Evolutionary conservation across 2,888 invertebrate species (phyloP), one percentile per base, ranked within the genome.

Genomic region (Odontomyia ornata): DNA sequence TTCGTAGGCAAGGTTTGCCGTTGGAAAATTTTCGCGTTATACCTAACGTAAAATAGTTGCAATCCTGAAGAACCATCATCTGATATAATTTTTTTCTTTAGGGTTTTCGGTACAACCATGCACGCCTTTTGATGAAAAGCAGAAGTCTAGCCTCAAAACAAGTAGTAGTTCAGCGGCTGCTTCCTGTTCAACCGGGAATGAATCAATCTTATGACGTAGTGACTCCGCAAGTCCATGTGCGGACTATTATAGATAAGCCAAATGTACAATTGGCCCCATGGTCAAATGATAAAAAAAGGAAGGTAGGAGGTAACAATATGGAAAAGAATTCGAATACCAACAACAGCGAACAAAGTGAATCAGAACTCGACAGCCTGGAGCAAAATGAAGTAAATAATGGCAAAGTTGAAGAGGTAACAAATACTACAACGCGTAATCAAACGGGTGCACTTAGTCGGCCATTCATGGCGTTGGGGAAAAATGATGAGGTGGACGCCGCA

Each of bases 161-260:
- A 82, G 91, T 94, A 3, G 91, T 95, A 0, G 93, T 95, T 23
- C 94, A 94, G 85, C 88, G 95, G 5, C 89, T 93, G 82, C 87
- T 94, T 81, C 92, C 93, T 21, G 84, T 93, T 60, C 88, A 93
- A 81, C 91, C 93, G 18, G 81, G 82, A 13, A 75, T 80, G 18
- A 80, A 80, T 46, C 82, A 81, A n/a, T 76, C 81, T 5, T 84
- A 83, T 57, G 84, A 85, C 78, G 79, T 84, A 65, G 79, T 85
- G 4, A 82, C 82, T 60, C 52, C 60, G 4, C 60, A 73, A 36
- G 73, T 73, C 7, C 73, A 73, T 36, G 57, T 73, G n/a, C 57
- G 73, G 11, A 73, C 57, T 15, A 60, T 73, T 15, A 28, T 73
- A 3, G 73, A 57, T 21, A 73, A 57, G n/a, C 60, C 73, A 11